Evolutionary conservation across 2,797 vertebrate species (phyloP).

Genomic region (Sebastes reedi): DNA sequence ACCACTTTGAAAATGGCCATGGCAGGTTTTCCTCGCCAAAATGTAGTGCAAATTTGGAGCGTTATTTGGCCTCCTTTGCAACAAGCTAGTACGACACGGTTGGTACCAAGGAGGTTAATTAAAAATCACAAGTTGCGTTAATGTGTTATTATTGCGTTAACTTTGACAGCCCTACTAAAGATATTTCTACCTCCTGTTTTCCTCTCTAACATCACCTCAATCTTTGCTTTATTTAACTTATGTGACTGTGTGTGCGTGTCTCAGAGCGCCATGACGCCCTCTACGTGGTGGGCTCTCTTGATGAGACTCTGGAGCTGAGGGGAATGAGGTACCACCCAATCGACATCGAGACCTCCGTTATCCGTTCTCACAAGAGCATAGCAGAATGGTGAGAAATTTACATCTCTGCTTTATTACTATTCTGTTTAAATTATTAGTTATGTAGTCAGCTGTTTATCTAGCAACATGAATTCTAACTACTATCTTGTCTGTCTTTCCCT

Average conservation of each 20-base stretch:
- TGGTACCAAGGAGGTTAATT: no score
- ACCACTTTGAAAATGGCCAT: no score
- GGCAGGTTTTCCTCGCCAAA: no score
- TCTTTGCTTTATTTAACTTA: background rate
- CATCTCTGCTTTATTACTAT: background rate
- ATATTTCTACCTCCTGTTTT: background rate
- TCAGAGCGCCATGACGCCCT: slow-evolving; percentile 90
- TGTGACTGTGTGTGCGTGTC: slow-evolving; percentile 26
- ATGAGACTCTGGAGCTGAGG: slow-evolving; percentile 90
- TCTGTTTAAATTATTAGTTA: background rate
- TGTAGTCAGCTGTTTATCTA: background rate
- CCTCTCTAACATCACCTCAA: background rate
- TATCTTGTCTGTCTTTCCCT: background rate
- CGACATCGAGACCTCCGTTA: slow-evolving; percentile 92
- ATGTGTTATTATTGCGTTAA: no score
- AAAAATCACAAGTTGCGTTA: no score
- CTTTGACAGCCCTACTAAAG: background rate
- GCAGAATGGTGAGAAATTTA: slow-evolving; percentile 87
- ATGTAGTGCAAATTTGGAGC: no score
- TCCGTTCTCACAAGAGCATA: slow-evolving; percentile 90
- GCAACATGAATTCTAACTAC: background rate
- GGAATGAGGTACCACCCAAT: slow-evolving; percentile 93
- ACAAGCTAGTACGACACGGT: no score
- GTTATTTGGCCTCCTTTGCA: no score
- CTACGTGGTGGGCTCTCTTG: slow-evolving; percentile 90